Evolutionary conservation across 2,888 invertebrate species (phyloP), one percentile per base, ranked within the genome.

Genomic region (Ophion obscuratus): DNA sequence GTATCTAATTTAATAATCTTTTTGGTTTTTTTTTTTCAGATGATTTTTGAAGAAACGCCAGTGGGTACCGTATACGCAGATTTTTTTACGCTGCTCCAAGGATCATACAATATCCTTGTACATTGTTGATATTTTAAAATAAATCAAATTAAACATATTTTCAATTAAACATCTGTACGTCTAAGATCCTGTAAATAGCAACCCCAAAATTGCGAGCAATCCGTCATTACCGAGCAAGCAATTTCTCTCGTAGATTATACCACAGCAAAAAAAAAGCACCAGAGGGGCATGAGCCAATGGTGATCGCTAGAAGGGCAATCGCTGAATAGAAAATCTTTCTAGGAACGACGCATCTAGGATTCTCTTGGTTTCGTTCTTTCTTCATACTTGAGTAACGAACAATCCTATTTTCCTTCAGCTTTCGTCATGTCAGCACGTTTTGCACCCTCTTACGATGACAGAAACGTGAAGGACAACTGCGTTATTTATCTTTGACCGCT

Each of bases 291-390:
- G 76, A 59, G 59, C 61, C 47, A 47, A 71, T 66, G 75, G 47
- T 75, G 71, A 85, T 85, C 82, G 73, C 79, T 27, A 66, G 79
- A 64, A 62, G 66, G 47, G 75, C 68, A 77, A 83, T 81, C 74
- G 73, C 68, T 68, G 24, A 11, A 20, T 70, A 83, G 73, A 66
- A 81, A 67, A 53, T 31, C 31, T 40, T 44, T 24, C 31, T 24
- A 62, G 44, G 27, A 83, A 71, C 27, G 62, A 11, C 36, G 27
- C 17, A 31, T 40, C 24, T 24, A 24, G 24, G 64, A 7, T 59
- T 44, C 20, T 81, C 44, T 47, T 57, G 66, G 9, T 59, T 66
- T 20, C 61, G 67, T 31, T 61, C 31, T 62, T 44, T 66, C 67
- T 68, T 67, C 64, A 31, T 31, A 31, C 31, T 61, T 67, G 77